These are phyloP conservation scores for Ditula angustiorana DNA, from an alignment of 2,888 invertebrate genomes.

Conservation along the genomic window DNA sequence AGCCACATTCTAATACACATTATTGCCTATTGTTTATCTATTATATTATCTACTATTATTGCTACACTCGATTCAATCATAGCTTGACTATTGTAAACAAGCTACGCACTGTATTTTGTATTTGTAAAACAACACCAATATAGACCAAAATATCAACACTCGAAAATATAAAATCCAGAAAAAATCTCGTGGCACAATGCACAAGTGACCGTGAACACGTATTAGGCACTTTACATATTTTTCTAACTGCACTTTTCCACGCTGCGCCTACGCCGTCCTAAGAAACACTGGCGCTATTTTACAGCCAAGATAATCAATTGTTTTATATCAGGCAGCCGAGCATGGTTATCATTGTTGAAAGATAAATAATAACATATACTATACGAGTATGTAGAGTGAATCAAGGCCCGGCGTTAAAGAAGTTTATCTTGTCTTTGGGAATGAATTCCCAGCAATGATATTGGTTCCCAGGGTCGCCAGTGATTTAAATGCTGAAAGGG, in stretches of 20 bases:
- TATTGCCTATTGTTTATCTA: neutral
- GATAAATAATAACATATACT: constrained; percentile 27
- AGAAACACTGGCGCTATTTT: constrained; percentile 24
- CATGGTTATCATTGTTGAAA: constrained; percentile 17
- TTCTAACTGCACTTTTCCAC: constrained; percentile 17
- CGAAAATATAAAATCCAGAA: neutral
- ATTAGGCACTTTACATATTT: neutral
- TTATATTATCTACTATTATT: neutral
- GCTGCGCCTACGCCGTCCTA: constrained; percentile 13
- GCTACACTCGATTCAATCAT: neutral
- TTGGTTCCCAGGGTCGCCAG: neutral
- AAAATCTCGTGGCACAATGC: neutral
- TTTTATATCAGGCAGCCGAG: constrained; percentile 30
- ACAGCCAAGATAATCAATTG: constrained; percentile 28
- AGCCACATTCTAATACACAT: neutral
- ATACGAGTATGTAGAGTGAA: neutral
- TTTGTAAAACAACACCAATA: neutral
- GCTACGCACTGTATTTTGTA: neutral
- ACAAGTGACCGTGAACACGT: neutral
- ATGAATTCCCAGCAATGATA: no score
- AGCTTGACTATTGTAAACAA: neutral
- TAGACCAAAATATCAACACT: constrained; percentile 22
- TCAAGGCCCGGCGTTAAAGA: neutral
- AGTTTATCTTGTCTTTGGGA: neutral
- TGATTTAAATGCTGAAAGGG: neutral